Conservation (phyloP, 23 tunicate species). For the Trididemnum clinides region DNA sequence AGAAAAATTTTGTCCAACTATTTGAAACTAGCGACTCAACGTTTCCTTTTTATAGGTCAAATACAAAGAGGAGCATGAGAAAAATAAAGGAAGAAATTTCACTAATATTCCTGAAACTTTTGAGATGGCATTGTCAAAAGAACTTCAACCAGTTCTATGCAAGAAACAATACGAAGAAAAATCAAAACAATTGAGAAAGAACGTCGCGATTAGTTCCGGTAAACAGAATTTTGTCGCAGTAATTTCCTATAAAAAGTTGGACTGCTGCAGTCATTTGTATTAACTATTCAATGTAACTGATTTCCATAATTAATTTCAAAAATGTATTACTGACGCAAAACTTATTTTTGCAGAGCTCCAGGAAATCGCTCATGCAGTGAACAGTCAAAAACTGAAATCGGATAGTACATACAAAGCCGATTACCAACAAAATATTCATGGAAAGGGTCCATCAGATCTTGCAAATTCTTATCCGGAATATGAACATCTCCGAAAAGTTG, state of each 20-base stretch:
- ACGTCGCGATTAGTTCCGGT: conserved; percentile 63
- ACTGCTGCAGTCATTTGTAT: too few species aligned
- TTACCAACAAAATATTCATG: conserved; percentile 55
- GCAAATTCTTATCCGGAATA: conserved; percentile 92
- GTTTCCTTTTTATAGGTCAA: too few species aligned
- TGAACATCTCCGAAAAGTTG: conserved; percentile 56
- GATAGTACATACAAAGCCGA: conserved; percentile 56
- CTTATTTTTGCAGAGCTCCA: conserved; percentile 67
- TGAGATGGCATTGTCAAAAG: conserved; percentile 79
- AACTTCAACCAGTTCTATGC: conserved; percentile 63
- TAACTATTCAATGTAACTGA: too few species aligned
- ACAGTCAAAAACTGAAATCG: conserved; percentile 49
- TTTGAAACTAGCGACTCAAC: too few species aligned
- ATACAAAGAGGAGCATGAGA: conserved; percentile 81
- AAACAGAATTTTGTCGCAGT: too few species aligned
- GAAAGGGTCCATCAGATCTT: conserved; percentile 65
- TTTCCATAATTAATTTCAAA: too few species aligned
- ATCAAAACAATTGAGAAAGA: conserved; percentile 61
- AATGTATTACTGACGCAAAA: too few species aligned
- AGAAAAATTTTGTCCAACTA: too few species aligned
- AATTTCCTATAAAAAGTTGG: too few species aligned
- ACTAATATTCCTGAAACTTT: conserved; percentile 62
- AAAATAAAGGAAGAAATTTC: conserved; percentile 63
- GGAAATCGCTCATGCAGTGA: conserved; percentile 78
- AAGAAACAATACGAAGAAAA: conserved; percentile 69